These are phyloP conservation scores for Anguilla rostrata DNA, from an alignment of 2,113 vertebrate species.

Conservation along the genomic window DNA sequence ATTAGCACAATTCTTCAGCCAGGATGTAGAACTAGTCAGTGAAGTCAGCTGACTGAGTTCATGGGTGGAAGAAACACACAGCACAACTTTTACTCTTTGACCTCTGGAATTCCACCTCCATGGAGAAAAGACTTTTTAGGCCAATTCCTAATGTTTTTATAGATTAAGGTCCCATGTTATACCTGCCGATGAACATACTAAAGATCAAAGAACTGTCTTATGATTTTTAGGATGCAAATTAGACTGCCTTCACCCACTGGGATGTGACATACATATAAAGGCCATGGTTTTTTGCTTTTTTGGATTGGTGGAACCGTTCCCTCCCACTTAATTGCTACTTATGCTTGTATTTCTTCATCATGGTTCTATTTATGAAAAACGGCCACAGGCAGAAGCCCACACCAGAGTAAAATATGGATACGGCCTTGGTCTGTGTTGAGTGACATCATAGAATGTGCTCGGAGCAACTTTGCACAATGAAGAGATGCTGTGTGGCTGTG, in stretches of 20 bases:
- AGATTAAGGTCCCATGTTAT: no score
- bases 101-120: no score
- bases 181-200: no score
- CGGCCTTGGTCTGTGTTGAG: background rate
- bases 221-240: background rate
- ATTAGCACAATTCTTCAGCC: no score
- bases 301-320: background rate
- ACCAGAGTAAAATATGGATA: background rate
- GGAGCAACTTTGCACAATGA: background rate
- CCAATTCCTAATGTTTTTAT: no score
- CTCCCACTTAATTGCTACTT: slow-evolving; percentile 22
- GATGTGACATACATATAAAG: background rate
- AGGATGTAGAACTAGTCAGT: no score
- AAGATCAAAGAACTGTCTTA: no score
- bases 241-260: background rate
- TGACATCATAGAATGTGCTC: background rate
- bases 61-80: no score
- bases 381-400: background rate
- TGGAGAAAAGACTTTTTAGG: no score
- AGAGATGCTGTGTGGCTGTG: background rate
- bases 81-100: no score
- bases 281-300: background rate
- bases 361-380: slow-evolving; percentile 15
- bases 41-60: no score
- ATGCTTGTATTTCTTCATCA: slow-evolving; percentile 5